Percentiles rank a stretch among this genome's conserved stretches.
Conservation (phyloP, 2,888 invertebrate genomes). For the Suillia variegata region DNA sequence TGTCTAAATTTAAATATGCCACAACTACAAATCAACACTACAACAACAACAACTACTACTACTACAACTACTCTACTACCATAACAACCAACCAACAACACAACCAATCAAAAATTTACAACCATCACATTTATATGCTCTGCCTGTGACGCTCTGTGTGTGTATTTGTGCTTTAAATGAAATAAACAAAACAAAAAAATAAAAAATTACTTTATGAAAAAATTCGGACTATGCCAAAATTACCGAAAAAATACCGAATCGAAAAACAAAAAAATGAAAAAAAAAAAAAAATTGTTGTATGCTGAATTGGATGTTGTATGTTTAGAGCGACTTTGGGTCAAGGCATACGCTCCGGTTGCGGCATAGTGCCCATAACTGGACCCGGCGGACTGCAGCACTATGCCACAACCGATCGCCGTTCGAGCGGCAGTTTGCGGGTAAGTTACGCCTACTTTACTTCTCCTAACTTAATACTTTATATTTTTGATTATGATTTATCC, state of each 20-base stretch:
- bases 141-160: constrained; percentile 15
- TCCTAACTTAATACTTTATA: not conserved
- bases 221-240: constrained; percentile 18
- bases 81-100: no score
- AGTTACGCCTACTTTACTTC: constrained; percentile 45
- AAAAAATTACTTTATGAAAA: not conserved
- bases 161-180: constrained; percentile 28
- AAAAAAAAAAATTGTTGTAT: not conserved
- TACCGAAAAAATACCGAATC: constrained; percentile 14
- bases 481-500: not conserved
- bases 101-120: constrained; percentile 12
- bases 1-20: constrained; percentile 1
- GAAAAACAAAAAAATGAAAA: constrained; percentile 13
- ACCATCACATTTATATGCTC: constrained; percentile 1
- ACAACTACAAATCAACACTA: constrained; percentile 28
- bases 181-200: constrained; percentile 18
- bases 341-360: constrained; percentile 62
- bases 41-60: constrained; percentile 29
- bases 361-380: constrained; percentile 61
- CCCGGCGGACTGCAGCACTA: constrained; percentile 61
- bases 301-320: constrained; percentile 42
- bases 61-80: constrained; percentile 25
- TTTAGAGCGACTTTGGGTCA: constrained; percentile 62
- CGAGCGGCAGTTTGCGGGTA: constrained; percentile 60
- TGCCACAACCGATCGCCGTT: constrained; percentile 60